A percentile compares a stretch with the other conserved stretches of the same genome.
Evolutionary conservation across 2,797 vertebrate genomes (phyloP).

Genomic region (Rhinichthys osculus): DNA sequence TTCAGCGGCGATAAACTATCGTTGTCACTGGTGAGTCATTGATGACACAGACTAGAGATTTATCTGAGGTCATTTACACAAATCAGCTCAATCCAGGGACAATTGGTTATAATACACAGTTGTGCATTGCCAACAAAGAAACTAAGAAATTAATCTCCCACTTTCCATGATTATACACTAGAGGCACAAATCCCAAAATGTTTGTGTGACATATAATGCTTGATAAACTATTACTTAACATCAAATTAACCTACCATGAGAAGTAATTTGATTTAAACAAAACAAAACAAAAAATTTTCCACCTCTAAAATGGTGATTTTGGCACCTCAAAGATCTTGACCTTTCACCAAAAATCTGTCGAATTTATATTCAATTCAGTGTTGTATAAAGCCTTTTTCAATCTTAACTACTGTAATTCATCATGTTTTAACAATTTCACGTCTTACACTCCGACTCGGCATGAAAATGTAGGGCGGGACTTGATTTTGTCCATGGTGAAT

Average conservation of each 20-base stretch:
- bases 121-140: not conserved
- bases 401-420: not conserved
- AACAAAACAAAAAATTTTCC: too few species aligned
- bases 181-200: not conserved
- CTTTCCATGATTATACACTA: not conserved
- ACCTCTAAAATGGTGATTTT: not conserved
- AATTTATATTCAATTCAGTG: not conserved
- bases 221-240: not conserved
- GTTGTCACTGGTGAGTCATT: conserved; percentile 30
- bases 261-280: not conserved
- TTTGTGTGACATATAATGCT: not conserved
- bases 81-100: not conserved
- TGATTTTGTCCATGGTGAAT: not conserved
- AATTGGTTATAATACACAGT: not conserved
- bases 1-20: not conserved
- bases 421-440: not conserved
- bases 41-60: conserved; percentile 19
- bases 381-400: not conserved
- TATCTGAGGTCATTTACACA: not conserved
- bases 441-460: not conserved
- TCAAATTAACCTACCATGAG: not conserved
- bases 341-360: not conserved
- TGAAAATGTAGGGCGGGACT: not conserved
- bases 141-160: not conserved
- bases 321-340: not conserved